These are phyloP conservation scores for Dendrolimus pini DNA, from an alignment of 2,888 invertebrate genomes.

Conservation along the genomic window DNA sequence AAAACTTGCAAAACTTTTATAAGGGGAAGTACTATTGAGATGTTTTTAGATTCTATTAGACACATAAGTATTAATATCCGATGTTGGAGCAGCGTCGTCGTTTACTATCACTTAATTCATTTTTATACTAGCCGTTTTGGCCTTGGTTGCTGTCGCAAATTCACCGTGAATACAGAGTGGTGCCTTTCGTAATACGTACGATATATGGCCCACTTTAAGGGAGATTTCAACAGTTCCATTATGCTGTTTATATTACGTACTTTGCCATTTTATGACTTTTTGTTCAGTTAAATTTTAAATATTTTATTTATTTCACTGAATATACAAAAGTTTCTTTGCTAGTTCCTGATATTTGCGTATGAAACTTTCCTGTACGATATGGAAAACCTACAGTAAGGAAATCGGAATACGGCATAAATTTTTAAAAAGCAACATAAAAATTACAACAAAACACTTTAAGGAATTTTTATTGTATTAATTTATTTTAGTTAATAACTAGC, in stretches of 20 bases:
- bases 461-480: no score
- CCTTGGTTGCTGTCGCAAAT: conserved; percentile 53
- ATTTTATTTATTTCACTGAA: not conserved
- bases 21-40: conserved; percentile 24
- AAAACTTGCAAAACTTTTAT: conserved; percentile 25
- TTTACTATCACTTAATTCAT: conserved; percentile 70
- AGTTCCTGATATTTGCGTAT: no score
- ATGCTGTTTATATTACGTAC: conserved; percentile 37
- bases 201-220: conserved; percentile 54
- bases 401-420: no score
- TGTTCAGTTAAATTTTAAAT: not conserved
- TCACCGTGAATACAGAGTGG: conserved; percentile 57
- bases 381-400: no score
- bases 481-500: no score
- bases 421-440: no score
- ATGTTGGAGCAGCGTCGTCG: conserved; percentile 37
- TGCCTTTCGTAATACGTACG: conserved; percentile 38
- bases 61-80: conserved; percentile 48
- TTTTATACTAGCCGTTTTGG: conserved; percentile 63
- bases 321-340: no score
- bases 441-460: no score
- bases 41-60: conserved; percentile 53
- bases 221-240: conserved; percentile 32
- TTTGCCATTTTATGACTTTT: conserved; percentile 1
- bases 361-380: no score